Evolutionary conservation across 2,797 vertebrate genomes (phyloP).

Genomic region (Pempheris klunzingeri): DNA sequence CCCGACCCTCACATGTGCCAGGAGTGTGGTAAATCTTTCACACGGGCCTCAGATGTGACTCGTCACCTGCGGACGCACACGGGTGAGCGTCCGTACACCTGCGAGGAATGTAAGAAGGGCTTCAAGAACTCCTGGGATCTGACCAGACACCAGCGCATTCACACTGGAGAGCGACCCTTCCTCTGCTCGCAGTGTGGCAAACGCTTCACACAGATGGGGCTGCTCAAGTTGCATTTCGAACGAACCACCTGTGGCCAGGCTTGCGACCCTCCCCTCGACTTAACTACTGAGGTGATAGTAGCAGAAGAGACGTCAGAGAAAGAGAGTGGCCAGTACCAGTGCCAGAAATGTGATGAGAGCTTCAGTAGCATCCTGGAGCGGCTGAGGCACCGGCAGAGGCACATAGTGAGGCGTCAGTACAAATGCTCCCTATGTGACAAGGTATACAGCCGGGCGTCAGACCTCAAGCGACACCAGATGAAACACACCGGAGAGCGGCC

Average conservation of each 20-base stretch:
- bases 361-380: slow-evolving; percentile 75
- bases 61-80: slow-evolving; percentile 77
- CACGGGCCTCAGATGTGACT: slow-evolving; percentile 69
- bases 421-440: slow-evolving; percentile 76
- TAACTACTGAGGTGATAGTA: slow-evolving; percentile 56
- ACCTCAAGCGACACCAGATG: slow-evolving; percentile 79
- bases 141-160: slow-evolving; percentile 72
- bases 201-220: slow-evolving; percentile 74
- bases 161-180: slow-evolving; percentile 75
- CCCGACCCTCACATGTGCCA: slow-evolving; percentile 67
- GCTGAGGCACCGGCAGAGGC: slow-evolving; percentile 71
- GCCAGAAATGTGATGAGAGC: slow-evolving; percentile 74
- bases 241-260: slow-evolving; percentile 63
- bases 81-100: slow-evolving; percentile 68
- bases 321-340: slow-evolving; percentile 58
- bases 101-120: slow-evolving; percentile 65
- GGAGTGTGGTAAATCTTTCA: slow-evolving; percentile 74
- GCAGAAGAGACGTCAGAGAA: slow-evolving; percentile 45
- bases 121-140: slow-evolving; percentile 79
- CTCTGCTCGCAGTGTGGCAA: slow-evolving; percentile 74
- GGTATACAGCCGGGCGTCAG: slow-evolving; percentile 69
- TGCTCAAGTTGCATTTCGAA: slow-evolving; percentile 72
- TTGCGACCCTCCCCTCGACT: slow-evolving; percentile 49
- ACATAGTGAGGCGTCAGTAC: slow-evolving; percentile 67
- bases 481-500: slow-evolving; percentile 76